These are phyloP conservation scores for Castor canadensis DNA, from an alignment of 2,113 vertebrate genomes.

Conservation along the genomic window DNA sequence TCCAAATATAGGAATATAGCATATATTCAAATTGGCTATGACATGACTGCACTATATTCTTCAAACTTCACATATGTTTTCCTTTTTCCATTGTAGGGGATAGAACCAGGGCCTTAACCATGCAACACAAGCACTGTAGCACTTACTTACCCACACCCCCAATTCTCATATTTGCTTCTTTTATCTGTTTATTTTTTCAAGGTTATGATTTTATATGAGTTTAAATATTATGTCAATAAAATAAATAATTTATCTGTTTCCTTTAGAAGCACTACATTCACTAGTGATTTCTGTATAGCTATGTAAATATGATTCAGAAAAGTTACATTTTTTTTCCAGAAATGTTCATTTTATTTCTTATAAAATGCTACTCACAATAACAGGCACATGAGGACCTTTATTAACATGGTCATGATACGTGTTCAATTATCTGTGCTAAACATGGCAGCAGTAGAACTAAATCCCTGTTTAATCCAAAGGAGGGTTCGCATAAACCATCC, in stretches of 20 bases:
- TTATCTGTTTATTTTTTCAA: background rate
- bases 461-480: background rate
- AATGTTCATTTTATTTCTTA: conserved; percentile 57
- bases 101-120: background rate
- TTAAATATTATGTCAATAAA: background rate
- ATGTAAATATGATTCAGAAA: background rate
- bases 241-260: background rate
- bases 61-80: background rate
- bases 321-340: conserved; percentile 5
- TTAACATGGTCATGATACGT: background rate
- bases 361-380: conserved; percentile 34
- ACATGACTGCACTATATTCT: background rate
- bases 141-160: background rate
- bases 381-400: conserved; percentile 27
- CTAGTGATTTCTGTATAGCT: background rate
- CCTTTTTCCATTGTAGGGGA: background rate
- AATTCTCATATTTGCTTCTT: background rate
- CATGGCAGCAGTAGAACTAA: conserved; percentile 53
- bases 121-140: too few species aligned
- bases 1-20: background rate
- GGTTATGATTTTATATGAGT: background rate
- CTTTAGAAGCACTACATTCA: background rate
- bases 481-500: conserved; percentile 59
- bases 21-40: conserved; percentile 49
- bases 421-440: background rate